Evolutionary conservation across 2,797 vertebrate species (phyloP), one percentile per base, ranked within the genome.

Genomic region (Sphenopsis melanotis): DNA sequence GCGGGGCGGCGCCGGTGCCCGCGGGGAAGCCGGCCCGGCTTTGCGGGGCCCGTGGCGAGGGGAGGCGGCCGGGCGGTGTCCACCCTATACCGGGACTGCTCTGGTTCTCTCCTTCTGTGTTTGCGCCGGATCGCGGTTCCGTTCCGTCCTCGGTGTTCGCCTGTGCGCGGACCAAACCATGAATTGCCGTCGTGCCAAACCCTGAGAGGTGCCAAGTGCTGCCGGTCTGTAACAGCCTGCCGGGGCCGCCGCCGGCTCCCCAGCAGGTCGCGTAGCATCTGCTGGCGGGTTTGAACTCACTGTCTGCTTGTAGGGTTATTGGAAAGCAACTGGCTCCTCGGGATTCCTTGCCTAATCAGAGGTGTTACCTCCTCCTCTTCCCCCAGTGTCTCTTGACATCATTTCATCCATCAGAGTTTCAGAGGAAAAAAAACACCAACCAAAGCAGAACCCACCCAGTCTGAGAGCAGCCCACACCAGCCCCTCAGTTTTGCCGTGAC

Each of bases 391-490:
- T 96, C 97, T 93, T 91, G 96, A 97, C 97, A 97, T 96, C 96
- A 90, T 96, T 96, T 91, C 92, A 91, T 96, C 97, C 97, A 96
- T 96, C 94, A 96, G 84, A 82, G 93, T 85, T 91, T 74, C 76
- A 83, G 85, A 93, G 72, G 34, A 52, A 42, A 57, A 78, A 78
- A 77, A 75, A 47, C 83, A 89, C 41, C 91, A 91, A 71, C 91
- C 89, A 68, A 77, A 90, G 87, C 93, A 94, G 96, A 96, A 96
- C 94, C 97, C 96, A 97, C 95, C 96, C 97, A 96, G 94, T 94
- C 91, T 92, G 95, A n/a, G 87, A 93, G 96, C 95, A 95, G 94
- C 92, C 94, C 88, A 41, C 96, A 89, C 93, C 96, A 94, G 95
- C 91, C 94, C 92, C 94, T 95, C 89, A 77, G 93, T 70, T 82